Evolutionary conservation across 2,888 invertebrate genomes (phyloP).

Genomic region (Chaitophorus viminalis): DNA sequence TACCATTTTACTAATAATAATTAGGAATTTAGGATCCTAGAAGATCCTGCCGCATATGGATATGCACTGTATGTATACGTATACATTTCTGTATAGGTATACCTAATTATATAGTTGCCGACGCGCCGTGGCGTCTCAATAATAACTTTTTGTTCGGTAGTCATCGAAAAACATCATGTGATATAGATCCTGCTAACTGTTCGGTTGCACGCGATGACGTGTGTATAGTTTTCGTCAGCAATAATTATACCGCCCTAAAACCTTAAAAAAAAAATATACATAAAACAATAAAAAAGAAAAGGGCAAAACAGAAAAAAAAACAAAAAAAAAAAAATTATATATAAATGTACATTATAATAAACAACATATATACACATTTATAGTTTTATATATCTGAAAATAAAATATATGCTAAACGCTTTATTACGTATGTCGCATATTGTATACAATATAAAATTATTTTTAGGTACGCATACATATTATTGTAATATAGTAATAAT

Average conservation of each 20-base stretch:
- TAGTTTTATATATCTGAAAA: background rate
- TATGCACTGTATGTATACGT: background rate
- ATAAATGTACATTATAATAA: slow-evolving; percentile 27
- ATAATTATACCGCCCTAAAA: slow-evolving; percentile 58
- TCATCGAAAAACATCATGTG: slow-evolving; percentile 59
- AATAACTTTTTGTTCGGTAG: slow-evolving; percentile 50
- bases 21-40: background rate
- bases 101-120: background rate
- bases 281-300: slow-evolving; percentile 42
- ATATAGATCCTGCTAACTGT: slow-evolving; percentile 55
- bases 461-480: background rate
- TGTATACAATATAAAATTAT: background rate
- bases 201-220: slow-evolving; percentile 59
- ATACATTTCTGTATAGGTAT: background rate
- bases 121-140: slow-evolving; percentile 30
- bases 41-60: background rate
- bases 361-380: background rate
- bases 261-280: slow-evolving; percentile 18
- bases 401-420: background rate
- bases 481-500: background rate
- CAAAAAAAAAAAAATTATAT: background rate
- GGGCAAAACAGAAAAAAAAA: background rate
- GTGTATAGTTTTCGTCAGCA: slow-evolving; percentile 47
- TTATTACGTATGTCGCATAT: background rate
- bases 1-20: background rate